A percentile compares a stretch with the other conserved stretches of the same genome.
phyloP scores from a whole-genome alignment of 2,797 vertebrate genomes.

The Enteromius afrohamiltoni region DNA sequence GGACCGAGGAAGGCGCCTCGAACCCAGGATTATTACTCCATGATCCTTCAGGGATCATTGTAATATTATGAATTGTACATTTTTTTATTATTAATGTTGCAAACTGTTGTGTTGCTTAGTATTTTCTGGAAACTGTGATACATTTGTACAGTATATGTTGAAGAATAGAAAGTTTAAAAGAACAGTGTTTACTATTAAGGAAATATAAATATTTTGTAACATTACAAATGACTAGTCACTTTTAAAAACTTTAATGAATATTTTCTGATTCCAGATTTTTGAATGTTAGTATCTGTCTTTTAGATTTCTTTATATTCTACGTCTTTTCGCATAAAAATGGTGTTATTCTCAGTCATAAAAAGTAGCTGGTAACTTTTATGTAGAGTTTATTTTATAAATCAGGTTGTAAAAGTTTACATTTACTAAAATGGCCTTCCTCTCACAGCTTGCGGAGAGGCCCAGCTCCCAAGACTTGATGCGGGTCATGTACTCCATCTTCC shows the following conservation, averaged over 20 bases:
- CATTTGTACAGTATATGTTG: neutral
- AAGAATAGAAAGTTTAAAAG: neutral
- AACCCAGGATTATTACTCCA: no score
- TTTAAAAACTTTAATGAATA: neutral
- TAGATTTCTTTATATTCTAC: neutral
- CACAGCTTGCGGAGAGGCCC: slow-evolving; percentile 79
- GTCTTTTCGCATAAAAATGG: neutral
- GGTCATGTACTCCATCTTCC: slow-evolving; percentile 77
- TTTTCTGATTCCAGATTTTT: neutral
- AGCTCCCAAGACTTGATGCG: slow-evolving; percentile 83
- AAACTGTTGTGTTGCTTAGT: neutral
- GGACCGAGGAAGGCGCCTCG: no score
- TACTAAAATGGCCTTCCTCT: neutral
- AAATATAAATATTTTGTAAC: neutral
- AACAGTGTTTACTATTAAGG: neutral
- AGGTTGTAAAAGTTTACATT: neutral
- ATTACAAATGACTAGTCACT: neutral
- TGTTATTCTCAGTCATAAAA: neutral
- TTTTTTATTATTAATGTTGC: neutral
- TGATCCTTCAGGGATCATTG: neutral
- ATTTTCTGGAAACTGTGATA: neutral
- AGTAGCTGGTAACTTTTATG: neutral
- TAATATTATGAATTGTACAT: neutral
- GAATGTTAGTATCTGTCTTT: neutral
- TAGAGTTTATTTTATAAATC: neutral